These are phyloP conservation scores for Biston stratarius DNA, from an alignment of 2,888 invertebrate genomes.

Conservation along the genomic window DNA sequence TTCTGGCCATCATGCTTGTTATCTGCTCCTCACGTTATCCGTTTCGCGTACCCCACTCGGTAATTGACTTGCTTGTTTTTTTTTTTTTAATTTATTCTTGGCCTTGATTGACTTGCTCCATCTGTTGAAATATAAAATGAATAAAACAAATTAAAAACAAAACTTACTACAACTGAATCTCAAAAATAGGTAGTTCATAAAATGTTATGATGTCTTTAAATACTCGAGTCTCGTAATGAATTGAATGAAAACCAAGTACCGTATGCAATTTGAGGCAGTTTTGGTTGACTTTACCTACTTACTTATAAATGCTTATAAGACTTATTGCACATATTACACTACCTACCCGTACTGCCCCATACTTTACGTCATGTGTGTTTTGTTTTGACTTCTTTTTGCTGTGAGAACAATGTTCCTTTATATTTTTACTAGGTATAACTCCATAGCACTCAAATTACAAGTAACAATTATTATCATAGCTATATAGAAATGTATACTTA, in stretches of 20 bases:
- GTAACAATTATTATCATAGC: too few species aligned
- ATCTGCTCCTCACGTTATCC: too few species aligned
- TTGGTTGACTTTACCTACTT: slow-evolving; percentile 10
- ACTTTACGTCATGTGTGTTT: background rate
- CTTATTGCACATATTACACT: slow-evolving; percentile 17
- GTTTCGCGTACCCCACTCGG: too few species aligned
- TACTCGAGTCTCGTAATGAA: slow-evolving; percentile 12
- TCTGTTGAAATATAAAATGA: background rate
- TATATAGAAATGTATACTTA: too few species aligned
- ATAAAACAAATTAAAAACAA: slow-evolving; percentile 1
- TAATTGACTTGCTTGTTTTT: too few species aligned
- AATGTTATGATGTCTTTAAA: slow-evolving; percentile 27
- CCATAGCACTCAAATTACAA: too few species aligned
- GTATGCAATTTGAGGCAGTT: slow-evolving; percentile 24
- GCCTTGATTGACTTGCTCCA: too few species aligned
- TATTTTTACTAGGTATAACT: background rate
- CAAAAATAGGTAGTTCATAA: slow-evolving; percentile 20
- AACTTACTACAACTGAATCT: background rate
- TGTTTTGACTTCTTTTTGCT: background rate
- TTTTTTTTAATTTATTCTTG: too few species aligned
- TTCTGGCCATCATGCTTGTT: too few species aligned
- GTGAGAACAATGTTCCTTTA: background rate
- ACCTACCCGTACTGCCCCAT: background rate
- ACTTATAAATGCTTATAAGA: slow-evolving; percentile 8
- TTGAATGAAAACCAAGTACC: slow-evolving; percentile 17